Base-by-base conservation (phyloP, 1,140 invertebrate genomes). In the Bombus confusus region DNA sequence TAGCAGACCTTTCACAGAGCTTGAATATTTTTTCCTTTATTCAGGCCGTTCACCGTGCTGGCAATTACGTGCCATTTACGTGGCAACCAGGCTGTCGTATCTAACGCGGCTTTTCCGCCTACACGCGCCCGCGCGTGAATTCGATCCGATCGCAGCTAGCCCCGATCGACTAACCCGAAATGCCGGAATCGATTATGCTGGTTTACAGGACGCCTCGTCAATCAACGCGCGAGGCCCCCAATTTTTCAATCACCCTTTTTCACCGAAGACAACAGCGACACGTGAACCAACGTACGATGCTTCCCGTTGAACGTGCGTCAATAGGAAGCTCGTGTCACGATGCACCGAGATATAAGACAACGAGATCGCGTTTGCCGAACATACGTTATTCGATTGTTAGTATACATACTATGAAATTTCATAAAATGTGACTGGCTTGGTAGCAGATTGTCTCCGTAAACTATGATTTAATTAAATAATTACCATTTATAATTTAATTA, bases 21-120 rank as follows among this genome's bases (percentile, higher is more conserved):
- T 15, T 2, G 66, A 41, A 86, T 83, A 88, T 80, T 86, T 83
- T 86, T 72, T 72, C 68, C 57, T 47, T 80, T 72, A 81, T 83
- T 80, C 47, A 64, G 75, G 25, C 66, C 72, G 37, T 80, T 41
- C 79, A 62, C 43, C 82, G 72, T 57, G 72, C 75, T 79, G 72
- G 87, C 83, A 79, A 89, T 88, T 89, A 88, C 69, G 75, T 83
- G 75, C 83, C 88, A 88, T 89, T 89, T 89, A 89, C 75, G 75
- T 59, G 84, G 75, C 88, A 34, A 41, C 81, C 69, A 8, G 31
- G 39, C 57, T 82, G 71, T 80, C 74, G 75, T 37, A 68, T 59
- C 62, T 78, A 79, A 78, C 66, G 62, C 73, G 66, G 69, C 82
- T 64, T 79, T 80, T 66, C 69, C 31, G 47, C 62, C 1, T 39